A percentile compares a stretch with the other conserved stretches of the same genome.
These are phyloP conservation scores for Monochamus alternatus DNA, from an alignment of 2,888 invertebrate species.

Conservation along the genomic window DNA sequence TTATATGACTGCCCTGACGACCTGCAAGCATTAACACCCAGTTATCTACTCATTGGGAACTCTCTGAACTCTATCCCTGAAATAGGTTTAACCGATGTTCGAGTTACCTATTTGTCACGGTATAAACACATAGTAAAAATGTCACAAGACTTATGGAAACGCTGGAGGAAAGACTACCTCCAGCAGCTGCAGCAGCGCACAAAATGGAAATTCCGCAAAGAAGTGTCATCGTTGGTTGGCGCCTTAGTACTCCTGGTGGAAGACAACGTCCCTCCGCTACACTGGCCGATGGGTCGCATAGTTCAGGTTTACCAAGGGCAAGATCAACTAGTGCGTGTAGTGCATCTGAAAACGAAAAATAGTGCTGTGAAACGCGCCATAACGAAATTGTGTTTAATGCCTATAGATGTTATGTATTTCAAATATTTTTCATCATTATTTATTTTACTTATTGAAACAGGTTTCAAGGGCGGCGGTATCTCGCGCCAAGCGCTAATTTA, in stretches of 20 bases:
- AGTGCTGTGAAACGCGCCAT: neutral
- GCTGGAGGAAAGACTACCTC: neutral
- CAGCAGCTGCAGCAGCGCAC: neutral
- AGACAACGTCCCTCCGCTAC: too few species aligned
- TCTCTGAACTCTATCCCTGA: neutral
- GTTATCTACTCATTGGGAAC: constrained; percentile 52
- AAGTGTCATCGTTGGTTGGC: neutral
- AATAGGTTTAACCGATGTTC: neutral
- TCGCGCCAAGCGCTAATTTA: neutral
- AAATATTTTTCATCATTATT: neutral
- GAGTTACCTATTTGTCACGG: neutral
- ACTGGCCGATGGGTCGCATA: too few species aligned
- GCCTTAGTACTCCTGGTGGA: too few species aligned
- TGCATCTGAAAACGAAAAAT: neutral
- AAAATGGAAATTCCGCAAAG: neutral
- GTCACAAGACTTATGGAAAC: neutral
- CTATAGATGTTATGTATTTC: neutral
- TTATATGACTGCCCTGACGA: constrained; percentile 6
- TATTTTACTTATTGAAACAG: neutral
- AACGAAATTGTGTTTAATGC: neutral
- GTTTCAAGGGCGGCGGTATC: neutral
- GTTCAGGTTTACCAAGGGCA: too few species aligned
- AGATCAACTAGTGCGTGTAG: too few species aligned
- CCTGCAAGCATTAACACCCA: constrained; percentile 19
- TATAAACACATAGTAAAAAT: neutral